These are phyloP conservation scores for Oopsacas minuta DNA, from an alignment of 37 sponge, comb jelly and placozoan genomes.

Conservation along the genomic window DNA sequence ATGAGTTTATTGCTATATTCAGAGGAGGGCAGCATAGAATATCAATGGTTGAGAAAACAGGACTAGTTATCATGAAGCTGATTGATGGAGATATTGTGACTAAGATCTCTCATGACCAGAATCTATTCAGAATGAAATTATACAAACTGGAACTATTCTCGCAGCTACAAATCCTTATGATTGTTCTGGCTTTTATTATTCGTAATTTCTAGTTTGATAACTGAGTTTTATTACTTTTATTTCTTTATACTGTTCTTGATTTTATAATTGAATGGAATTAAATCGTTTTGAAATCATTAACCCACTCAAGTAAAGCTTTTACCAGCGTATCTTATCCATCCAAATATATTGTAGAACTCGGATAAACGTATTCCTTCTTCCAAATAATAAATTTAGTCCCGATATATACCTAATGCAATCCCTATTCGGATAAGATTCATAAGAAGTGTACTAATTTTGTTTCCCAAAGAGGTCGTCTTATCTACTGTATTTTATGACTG, in stretches of 20 bases:
- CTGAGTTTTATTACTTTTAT: background rate
- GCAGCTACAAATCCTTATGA: background rate
- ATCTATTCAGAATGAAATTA: background rate
- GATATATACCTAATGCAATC: no score
- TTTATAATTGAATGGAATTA: background rate
- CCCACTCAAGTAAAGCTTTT: no score
- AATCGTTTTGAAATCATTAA: no score
- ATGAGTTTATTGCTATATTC: background rate
- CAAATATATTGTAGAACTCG: no score
- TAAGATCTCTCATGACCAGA: background rate
- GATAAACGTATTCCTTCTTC: no score
- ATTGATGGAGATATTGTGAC: background rate
- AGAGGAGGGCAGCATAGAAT: background rate
- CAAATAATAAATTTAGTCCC: no score
- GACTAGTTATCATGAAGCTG: background rate
- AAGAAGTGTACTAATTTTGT: no score
- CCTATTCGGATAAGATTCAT: no score
- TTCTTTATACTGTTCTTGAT: background rate
- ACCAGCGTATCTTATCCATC: no score
- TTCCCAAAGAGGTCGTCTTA: no score
- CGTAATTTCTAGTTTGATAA: background rate
- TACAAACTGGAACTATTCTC: background rate
- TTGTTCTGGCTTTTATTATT: background rate
- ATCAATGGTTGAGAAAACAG: background rate
- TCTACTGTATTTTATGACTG: no score